Evolutionary conservation across 1,140 invertebrate species (phyloP).

Genomic region (Phocides pigmalion): DNA sequence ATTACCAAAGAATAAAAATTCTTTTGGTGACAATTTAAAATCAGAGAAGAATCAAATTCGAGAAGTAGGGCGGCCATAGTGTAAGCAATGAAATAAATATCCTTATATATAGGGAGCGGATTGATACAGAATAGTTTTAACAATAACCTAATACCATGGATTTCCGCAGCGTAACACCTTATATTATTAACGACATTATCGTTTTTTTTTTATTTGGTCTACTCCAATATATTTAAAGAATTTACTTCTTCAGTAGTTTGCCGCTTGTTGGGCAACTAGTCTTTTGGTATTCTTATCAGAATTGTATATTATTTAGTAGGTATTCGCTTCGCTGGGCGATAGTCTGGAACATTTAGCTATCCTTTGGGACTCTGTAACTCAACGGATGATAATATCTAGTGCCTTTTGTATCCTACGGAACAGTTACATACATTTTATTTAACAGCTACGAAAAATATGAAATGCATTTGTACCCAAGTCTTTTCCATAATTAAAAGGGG

Average conservation of each 20-base stretch:
- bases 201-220: no score
- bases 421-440: background rate
- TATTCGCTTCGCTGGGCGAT: background rate
- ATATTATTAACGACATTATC: no score
- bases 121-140: no score
- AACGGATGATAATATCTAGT: conserved; percentile 25
- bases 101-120: no score
- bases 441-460: background rate
- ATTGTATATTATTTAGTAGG: conserved; percentile 2
- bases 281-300: background rate
- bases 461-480: background rate
- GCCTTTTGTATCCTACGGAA: conserved; percentile 22
- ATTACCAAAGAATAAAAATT: no score
- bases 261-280: background rate
- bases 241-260: background rate
- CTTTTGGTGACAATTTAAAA: no score
- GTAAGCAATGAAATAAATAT: no score
- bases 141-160: no score
- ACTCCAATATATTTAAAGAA: background rate
- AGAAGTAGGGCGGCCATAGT: no score
- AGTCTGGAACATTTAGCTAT: conserved; percentile 18
- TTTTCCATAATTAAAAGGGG: no score
- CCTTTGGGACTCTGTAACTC: conserved; percentile 23
- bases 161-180: no score
- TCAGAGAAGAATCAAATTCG: no score